Percentiles rank a stretch among this genome's conserved stretches.
These are phyloP conservation scores for Dermochelys coriacea DNA, from an alignment of 2,797 vertebrate species.

Conservation along the genomic window DNA sequence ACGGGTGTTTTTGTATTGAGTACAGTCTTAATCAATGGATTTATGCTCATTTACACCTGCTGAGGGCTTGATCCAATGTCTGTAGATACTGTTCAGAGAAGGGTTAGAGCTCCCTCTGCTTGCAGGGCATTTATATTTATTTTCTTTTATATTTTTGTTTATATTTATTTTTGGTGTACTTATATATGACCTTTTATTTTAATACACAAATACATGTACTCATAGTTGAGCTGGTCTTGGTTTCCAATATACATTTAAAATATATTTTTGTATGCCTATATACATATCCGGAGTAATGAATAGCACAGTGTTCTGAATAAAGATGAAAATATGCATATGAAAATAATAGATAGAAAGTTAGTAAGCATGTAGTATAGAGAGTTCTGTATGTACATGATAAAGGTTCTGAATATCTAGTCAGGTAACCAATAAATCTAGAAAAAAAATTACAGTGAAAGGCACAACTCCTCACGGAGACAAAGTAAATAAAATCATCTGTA, in stretches of 20 bases:
- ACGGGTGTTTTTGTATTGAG: rapidly evolving
- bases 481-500: rapidly evolving
- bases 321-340: background rate
- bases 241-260: background rate
- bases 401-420: rapidly evolving
- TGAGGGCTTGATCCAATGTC: background rate
- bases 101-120: constrained; percentile 49
- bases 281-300: background rate
- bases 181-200: rapidly evolving
- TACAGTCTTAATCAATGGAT: rapidly evolving
- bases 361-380: background rate
- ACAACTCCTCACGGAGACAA: rapidly evolving
- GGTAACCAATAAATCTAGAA: background rate
- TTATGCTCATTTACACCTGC: rapidly evolving
- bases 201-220: rapidly evolving
- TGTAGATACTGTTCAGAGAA: background rate
- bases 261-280: background rate
- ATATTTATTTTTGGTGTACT: background rate
- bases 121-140: background rate
- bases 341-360: background rate
- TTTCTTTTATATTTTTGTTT: background rate
- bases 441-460: background rate
- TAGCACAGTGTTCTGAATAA: background rate
- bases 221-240: background rate
- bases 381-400: rapidly evolving